Conservation (phyloP, 2,888 invertebrate genomes). For the Patella pellucida region DNA sequence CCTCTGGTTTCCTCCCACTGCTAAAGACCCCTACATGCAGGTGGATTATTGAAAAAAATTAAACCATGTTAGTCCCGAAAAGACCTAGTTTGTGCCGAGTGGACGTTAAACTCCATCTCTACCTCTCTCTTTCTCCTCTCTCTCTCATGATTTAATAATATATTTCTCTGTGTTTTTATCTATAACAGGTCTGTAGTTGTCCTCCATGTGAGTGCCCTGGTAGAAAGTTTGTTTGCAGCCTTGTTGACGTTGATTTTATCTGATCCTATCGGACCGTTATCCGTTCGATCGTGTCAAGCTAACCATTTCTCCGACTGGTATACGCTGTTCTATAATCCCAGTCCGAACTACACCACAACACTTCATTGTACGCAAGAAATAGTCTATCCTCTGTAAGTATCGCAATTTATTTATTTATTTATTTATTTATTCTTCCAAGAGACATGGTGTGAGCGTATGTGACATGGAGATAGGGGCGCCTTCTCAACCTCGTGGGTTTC, state of each 20-base stretch:
- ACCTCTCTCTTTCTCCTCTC: background rate
- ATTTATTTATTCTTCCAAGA: too few relatives aligned
- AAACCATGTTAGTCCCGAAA: too few relatives aligned
- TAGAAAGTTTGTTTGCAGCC: conserved; percentile 85
- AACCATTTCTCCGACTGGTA: conserved; percentile 94
- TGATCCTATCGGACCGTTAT: conserved; percentile 85
- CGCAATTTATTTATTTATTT: too few relatives aligned
- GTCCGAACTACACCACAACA: conserved; percentile 88
- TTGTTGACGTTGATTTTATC: conserved; percentile 83
- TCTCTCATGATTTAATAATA: conserved; percentile 56
- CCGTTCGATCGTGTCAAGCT: conserved; percentile 84
- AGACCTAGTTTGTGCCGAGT: background rate
- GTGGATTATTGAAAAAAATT: too few relatives aligned
- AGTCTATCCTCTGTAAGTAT: conserved; percentile 90
- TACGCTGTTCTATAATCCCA: conserved; percentile 93
- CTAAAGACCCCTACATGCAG: too few relatives aligned
- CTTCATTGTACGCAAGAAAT: conserved; percentile 97
- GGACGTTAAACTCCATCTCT: too few relatives aligned
- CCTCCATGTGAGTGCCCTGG: conserved; percentile 85
- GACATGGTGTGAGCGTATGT: too few relatives aligned
- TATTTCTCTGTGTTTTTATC: too few relatives aligned
- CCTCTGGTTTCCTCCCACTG: too few relatives aligned
- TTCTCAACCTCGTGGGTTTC: too few relatives aligned
- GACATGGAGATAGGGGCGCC: too few relatives aligned
- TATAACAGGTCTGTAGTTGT: conserved; percentile 78